Evolutionary conservation across 2,113 vertebrate genomes (phyloP), one percentile per base, ranked within the genome.

Genomic region (Neoarius graeffei): DNA sequence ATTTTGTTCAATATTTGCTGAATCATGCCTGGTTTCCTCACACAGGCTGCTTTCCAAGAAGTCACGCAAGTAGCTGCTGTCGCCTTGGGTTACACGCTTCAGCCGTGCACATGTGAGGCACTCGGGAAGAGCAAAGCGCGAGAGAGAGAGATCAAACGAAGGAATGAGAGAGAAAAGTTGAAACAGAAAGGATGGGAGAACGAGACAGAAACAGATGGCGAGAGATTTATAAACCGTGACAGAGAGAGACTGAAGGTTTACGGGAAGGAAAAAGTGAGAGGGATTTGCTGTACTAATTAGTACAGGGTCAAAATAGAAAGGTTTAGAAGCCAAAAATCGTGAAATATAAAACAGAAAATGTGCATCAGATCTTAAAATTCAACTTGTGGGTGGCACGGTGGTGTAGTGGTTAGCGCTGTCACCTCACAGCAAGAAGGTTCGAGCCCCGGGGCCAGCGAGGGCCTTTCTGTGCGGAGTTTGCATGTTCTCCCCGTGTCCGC

Each of bases 41-140:
- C 67, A 30, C n/a, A 59, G 69, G 50, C 30, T 74, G 54, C 35
- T 10, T 85, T 67, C 77, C 83, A 85, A 84, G 27, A 42, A 74
- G 76, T 89, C 88, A 89, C 91, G 92, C 91, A 95, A 94, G 93
- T 94, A 94, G 93, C 92, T 93, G 93, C 90, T 91, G 86, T 88
- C 83, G 92, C 90, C 81, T 91, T 89, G 90, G 93, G 91, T 93
- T 90, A 87, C 89, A 92, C 87, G 93, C 91, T 85, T 92, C 89
- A 91, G 90, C 79, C 85, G 87, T 90, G 82, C 60, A 88, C 92
- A 91, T 88, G 91, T 94, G 91, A 92, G 92, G 86, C 89, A 56
- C 90, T 66, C 86, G 89, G 8, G 57, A 25, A 56, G 69, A 20
- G 30, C 7, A 42, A 5, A 13, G n/a, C n/a, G n/a, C n/a, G n/a